Evolutionary conservation across 2,797 vertebrate species (phyloP).

Genomic region (Sphenopsis melanotis): DNA sequence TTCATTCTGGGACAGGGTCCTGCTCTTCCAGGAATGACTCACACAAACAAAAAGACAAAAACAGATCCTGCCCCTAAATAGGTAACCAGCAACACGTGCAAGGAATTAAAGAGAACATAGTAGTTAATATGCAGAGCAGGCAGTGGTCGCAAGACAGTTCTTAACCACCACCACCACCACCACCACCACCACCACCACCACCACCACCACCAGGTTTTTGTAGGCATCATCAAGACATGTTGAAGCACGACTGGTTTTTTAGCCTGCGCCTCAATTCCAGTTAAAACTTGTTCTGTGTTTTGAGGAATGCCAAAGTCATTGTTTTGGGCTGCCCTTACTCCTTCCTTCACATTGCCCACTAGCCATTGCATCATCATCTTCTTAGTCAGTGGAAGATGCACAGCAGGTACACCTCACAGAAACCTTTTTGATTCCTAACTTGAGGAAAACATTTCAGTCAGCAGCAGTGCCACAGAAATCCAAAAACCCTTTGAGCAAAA

Average conservation of each 20-base stretch:
- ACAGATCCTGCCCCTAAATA: neutral
- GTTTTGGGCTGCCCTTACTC: neutral
- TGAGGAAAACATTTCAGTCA: neutral
- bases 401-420: neutral
- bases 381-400: neutral
- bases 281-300: conserved; percentile 22
- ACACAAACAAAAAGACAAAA: neutral
- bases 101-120: neutral
- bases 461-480: neutral
- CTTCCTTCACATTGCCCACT: neutral
- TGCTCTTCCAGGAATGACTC: neutral
- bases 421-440: neutral
- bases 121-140: neutral
- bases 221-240: neutral
- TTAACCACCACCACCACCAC: neutral
- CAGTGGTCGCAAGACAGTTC: neutral
- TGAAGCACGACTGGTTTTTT: neutral
- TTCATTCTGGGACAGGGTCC: neutral
- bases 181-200: no score
- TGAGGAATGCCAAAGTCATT: neutral
- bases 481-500: neutral
- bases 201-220: neutral
- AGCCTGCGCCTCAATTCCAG: neutral
- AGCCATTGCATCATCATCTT: neutral
- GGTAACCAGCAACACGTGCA: neutral